Percentiles rank a stretch among this genome's conserved stretches.
These are phyloP conservation scores for Leptocoma aspasia DNA, from an alignment of 2,113 vertebrate species.

Conservation along the genomic window DNA sequence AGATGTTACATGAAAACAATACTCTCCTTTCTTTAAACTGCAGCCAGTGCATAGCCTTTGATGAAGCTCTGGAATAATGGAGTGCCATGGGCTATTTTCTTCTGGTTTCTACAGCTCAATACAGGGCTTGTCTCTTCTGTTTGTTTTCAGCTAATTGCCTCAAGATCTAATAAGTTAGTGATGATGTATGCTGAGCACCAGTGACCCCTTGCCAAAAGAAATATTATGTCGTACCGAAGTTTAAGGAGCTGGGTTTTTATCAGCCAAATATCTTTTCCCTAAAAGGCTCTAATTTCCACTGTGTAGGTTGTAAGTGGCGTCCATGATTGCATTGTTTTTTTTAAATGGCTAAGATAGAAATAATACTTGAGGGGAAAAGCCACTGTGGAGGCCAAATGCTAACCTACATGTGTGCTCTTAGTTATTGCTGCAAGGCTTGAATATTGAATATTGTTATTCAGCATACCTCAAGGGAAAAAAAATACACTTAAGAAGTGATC, in stretches of 20 bases:
- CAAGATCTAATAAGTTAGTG: conserved; percentile 98
- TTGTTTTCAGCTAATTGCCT: conserved; percentile 98
- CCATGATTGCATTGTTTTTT: neutral
- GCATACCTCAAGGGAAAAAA: neutral
- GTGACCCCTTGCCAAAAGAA: conserved; percentile 89
- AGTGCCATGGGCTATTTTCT: conserved; percentile 87
- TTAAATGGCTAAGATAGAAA: neutral
- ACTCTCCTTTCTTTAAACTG: conserved; percentile 85
- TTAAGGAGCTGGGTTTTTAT: conserved; percentile 71
- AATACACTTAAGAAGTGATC: neutral
- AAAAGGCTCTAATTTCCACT: conserved; percentile 74
- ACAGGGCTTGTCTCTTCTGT: conserved; percentile 91
- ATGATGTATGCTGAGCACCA: conserved; percentile 88
- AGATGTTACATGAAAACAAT: conserved; percentile 87
- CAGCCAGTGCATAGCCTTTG: conserved; percentile 82
- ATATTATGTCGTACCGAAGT: conserved; percentile 81
- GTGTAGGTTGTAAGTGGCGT: conserved; percentile 62
- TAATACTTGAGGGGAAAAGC: neutral
- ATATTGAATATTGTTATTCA: neutral
- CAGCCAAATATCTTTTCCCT: conserved; percentile 71
- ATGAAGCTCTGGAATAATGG: conserved; percentile 85
- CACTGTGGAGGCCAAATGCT: neutral
- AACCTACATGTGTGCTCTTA: neutral
- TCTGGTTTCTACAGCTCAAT: conserved; percentile 86
- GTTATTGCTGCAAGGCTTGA: neutral